phyloP scores from a whole-genome alignment of 2,797 vertebrate species.

The Chromis chromis region DNA sequence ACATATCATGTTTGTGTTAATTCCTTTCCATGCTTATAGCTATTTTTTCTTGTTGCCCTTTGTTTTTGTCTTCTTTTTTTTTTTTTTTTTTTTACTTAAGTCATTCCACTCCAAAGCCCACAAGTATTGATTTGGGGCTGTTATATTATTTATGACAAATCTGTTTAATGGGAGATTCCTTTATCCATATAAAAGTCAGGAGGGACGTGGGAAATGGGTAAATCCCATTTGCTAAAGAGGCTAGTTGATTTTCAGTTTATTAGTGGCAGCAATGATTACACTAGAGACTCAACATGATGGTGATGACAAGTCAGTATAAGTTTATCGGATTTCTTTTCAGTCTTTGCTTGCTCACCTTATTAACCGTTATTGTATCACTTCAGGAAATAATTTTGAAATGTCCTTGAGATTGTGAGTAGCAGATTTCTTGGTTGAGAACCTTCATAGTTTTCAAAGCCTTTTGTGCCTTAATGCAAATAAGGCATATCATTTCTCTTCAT shows the following conservation, averaged over 20 bases:
- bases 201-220: conserved; percentile 48
- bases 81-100: conserved; percentile 21
- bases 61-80: background rate
- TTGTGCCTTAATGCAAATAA: background rate
- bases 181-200: conserved; percentile 51
- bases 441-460: background rate
- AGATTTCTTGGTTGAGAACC: background rate
- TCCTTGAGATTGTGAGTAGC: background rate
- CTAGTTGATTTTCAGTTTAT: conserved; percentile 49
- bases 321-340: background rate
- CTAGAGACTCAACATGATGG: conserved; percentile 3
- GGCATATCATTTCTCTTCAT: background rate
- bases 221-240: conserved; percentile 44
- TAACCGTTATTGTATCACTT: background rate
- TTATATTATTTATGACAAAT: conserved; percentile 69
- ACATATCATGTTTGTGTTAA: conserved; percentile 61
- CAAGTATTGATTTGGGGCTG: conserved; percentile 63
- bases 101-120: conserved; percentile 51
- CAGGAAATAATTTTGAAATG: background rate
- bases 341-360: background rate
- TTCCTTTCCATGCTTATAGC: conserved; percentile 25
- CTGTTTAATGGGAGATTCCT: conserved; percentile 53
- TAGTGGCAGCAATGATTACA: conserved; percentile 34
- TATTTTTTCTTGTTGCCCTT: background rate
- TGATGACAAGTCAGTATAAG: background rate